Evolutionary conservation across 1,140 invertebrate genomes (phyloP).

Genomic region (Pogonomyrmex barbatus): DNA sequence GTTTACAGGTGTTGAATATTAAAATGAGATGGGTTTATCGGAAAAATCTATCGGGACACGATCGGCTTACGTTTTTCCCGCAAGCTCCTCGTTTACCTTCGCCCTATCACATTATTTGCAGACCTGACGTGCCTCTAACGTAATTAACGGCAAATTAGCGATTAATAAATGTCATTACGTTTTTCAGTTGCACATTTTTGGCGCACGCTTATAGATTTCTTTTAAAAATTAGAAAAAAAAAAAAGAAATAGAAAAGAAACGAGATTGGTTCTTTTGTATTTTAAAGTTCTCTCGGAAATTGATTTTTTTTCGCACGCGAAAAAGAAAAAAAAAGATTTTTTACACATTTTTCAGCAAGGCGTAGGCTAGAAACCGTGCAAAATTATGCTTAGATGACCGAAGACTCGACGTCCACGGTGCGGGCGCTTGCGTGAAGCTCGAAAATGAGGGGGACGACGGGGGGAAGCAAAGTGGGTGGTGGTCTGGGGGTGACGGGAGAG

Average conservation of each 20-base stretch:
- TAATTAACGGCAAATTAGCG: constrained; percentile 5
- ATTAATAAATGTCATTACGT: neutral
- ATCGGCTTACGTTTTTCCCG: constrained; percentile 30
- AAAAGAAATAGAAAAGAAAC: constrained; percentile 5
- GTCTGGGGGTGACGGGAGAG: constrained; percentile 69
- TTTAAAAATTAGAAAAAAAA: neutral
- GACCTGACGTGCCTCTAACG: neutral
- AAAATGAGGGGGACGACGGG: constrained; percentile 81
- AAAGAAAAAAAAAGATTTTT: constrained; percentile 56
- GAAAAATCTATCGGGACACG: constrained; percentile 49
- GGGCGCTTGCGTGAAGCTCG: constrained; percentile 82
- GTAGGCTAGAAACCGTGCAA: constrained; percentile 49
- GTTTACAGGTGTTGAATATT: constrained; percentile 63
- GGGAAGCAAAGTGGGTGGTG: constrained; percentile 58
- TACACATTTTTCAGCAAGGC: constrained; percentile 38
- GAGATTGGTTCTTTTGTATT: neutral
- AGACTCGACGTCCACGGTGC: constrained; percentile 73
- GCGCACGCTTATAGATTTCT: neutral
- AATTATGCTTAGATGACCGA: constrained; percentile 78
- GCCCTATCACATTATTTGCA: constrained; percentile 34
- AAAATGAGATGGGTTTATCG: constrained; percentile 61
- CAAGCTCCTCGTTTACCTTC: constrained; percentile 27
- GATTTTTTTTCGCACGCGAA: constrained; percentile 43
- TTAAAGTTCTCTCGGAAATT: neutral
- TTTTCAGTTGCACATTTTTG: neutral